Percentiles rank a stretch among this genome's conserved stretches.
phyloP scores from a whole-genome alignment of 1,140 invertebrate species.

The Drosophila bocki region DNA sequence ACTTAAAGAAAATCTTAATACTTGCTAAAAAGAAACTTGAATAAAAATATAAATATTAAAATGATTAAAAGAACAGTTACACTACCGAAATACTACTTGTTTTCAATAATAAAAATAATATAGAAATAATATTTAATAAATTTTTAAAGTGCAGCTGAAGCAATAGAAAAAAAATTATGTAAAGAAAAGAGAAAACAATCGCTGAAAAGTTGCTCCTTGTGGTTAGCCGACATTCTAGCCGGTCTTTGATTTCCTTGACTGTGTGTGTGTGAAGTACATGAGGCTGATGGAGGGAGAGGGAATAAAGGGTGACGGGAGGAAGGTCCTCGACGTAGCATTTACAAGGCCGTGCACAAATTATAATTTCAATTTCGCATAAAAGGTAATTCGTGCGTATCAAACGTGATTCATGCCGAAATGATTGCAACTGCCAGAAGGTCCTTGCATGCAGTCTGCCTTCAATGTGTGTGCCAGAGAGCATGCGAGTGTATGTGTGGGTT shows the following conservation, averaged over 20 bases:
- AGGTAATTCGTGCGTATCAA: conserved; percentile 85
- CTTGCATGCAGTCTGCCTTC: conserved; percentile 58
- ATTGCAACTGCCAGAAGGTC: conserved; percentile 76
- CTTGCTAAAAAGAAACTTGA: too few relatives aligned
- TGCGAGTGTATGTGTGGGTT: background rate
- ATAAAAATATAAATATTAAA: rapidly evolving
- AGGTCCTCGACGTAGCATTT: conserved; percentile 49
- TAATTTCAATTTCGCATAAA: conserved; percentile 85
- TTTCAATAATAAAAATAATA: too few relatives aligned
- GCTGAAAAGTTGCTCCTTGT: conserved; percentile 77
- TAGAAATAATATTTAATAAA: background rate
- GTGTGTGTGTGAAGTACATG: conserved; percentile 7
- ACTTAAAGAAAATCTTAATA: conserved; percentile 1
- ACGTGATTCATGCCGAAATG: conserved; percentile 82
- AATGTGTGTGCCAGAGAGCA: background rate
- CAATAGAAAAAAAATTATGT: conserved; percentile 21
- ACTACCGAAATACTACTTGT: background rate
- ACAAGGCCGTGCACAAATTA: conserved; percentile 78
- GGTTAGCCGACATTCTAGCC: conserved; percentile 54
- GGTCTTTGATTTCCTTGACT: conserved; percentile 45
- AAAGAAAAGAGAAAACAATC: conserved; percentile 53
- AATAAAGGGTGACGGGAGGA: background rate
- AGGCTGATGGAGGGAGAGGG: background rate
- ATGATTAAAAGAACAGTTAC: too few relatives aligned
- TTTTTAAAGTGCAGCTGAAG: conserved; percentile 17